Conservation (phyloP, 2,113 vertebrate species). For the Tragulus kanchil region DNA sequence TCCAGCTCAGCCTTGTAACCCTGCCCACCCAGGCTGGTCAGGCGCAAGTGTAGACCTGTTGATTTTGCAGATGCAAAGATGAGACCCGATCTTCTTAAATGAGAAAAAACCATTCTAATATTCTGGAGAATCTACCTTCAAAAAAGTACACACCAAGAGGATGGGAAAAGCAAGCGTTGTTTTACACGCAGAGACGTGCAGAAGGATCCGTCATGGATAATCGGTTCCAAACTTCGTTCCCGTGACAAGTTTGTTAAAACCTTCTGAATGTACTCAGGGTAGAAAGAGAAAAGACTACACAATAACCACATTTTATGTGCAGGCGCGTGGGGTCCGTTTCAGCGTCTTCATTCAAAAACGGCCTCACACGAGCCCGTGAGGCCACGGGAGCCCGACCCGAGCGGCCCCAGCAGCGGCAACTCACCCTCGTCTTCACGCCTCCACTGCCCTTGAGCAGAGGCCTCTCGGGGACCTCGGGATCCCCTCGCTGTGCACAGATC, state of each 20-base stretch:
- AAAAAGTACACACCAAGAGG: conserved; percentile 14
- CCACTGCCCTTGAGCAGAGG: neutral
- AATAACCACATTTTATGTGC: neutral
- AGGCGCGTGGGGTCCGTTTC: conserved; percentile 36
- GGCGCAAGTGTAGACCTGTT: neutral
- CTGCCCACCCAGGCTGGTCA: neutral
- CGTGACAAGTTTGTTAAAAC: neutral
- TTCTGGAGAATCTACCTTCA: conserved; percentile 63
- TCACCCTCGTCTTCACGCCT: neutral
- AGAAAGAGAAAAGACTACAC: conserved; percentile 12
- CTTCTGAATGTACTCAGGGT: neutral
- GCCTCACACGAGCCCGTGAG: neutral
- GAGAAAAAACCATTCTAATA: conserved; percentile 58
- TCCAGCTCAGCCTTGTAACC: neutral
- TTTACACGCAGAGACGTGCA: conserved; percentile 55
- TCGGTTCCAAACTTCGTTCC: conserved; percentile 55
- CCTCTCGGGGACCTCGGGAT: neutral
- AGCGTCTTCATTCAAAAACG: neutral
- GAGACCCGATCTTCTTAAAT: neutral
- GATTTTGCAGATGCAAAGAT: neutral
- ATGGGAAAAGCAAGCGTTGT: conserved; percentile 57
- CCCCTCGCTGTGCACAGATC: neutral
- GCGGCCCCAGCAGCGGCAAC: too few relatives aligned
- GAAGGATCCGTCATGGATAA: conserved; percentile 17
- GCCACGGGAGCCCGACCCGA: neutral